Evolutionary conservation across 2,113 vertebrate genomes (phyloP), one percentile per base, ranked within the genome.

Genomic region (Hyperoodon ampullatus): DNA sequence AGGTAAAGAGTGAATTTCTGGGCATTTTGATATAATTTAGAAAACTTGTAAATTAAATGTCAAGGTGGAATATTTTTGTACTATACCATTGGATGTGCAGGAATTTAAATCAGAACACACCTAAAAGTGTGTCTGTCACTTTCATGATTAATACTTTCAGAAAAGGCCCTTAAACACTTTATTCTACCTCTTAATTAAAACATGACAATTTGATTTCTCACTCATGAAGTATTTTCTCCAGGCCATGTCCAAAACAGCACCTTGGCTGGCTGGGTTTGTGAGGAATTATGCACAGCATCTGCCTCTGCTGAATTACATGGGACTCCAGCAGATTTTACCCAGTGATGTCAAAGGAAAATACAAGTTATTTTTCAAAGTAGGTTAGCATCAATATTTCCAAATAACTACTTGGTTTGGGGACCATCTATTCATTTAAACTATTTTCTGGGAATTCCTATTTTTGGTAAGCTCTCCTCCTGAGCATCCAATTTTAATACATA

Each of bases 31-130:
- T 70, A 55, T 16, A 74, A 81, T 60, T 92, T 80, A 61, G 44
- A 85, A 88, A 95, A 93, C n/a, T 15, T 93, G 53, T 50, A 50
- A 93, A 72, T 85, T 80, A 93, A 93, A 92, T 68, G 0, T 21
- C 58, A 78, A 39, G 72, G n/a, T 60, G 4, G 16, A 58, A 44
- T 86, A 15, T 70, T 63, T 90, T 66, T 94, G 24, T 53, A 1
- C 47, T 42, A 23, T 1, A 44, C 61, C 2, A 18, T 33, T 77
- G n/a, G 4, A 30, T 78, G 10, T 85, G 24, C 21, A 88, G 58
- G 70, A 85, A 89, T 88, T 85, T 87, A 75, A 90, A 68, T 18
- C 28, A 84, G 65, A 93, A 81, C 35, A 42, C 35, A 5, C 53
- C 24, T 14, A 61, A 80, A 77, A 68, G 26, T 11, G 23, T 24